Percentiles rank a stretch among this genome's conserved stretches.
Conservation (phyloP, 2,888 invertebrate genomes). For the Lasioglossum figueresi region DNA sequence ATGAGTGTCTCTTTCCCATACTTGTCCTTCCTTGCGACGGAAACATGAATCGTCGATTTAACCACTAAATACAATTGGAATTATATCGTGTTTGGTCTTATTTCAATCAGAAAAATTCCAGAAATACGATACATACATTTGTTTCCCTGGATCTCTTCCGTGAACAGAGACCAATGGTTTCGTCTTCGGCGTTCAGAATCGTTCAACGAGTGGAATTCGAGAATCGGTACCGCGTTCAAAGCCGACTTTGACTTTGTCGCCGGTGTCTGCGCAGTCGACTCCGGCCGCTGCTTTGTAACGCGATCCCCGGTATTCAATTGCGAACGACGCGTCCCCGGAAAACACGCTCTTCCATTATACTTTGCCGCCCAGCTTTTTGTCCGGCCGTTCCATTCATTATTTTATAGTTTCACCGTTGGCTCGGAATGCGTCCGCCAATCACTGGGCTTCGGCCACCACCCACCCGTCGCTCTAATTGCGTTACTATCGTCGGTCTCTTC, state of each 20-base stretch:
- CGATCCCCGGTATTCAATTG: constrained; percentile 9
- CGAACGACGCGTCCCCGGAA: not conserved
- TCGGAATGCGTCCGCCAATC: constrained; percentile 15
- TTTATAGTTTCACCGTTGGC: constrained; percentile 23
- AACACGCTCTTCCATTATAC: not conserved
- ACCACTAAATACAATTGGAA: no score
- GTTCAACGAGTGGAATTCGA: not conserved
- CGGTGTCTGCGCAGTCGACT: not conserved
- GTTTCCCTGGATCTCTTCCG: not conserved
- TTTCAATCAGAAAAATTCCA: no score
- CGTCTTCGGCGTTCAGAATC: not conserved
- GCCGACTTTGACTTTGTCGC: constrained; percentile 7
- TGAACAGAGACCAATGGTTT: not conserved
- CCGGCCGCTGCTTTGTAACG: not conserved
- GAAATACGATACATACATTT: no score
- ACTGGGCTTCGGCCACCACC: constrained; percentile 22
- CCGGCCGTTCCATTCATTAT: constrained; percentile 37
- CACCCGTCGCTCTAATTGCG: constrained; percentile 1
- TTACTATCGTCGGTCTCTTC: constrained; percentile 40
- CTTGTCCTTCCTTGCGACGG: no score
- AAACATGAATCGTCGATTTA: no score
- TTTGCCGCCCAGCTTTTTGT: not conserved
- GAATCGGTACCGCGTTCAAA: not conserved
- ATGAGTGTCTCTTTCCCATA: no score
- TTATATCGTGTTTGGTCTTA: no score